phyloP scores from a whole-genome alignment of 2,113 vertebrate species.

The Trogon surrucura region DNA sequence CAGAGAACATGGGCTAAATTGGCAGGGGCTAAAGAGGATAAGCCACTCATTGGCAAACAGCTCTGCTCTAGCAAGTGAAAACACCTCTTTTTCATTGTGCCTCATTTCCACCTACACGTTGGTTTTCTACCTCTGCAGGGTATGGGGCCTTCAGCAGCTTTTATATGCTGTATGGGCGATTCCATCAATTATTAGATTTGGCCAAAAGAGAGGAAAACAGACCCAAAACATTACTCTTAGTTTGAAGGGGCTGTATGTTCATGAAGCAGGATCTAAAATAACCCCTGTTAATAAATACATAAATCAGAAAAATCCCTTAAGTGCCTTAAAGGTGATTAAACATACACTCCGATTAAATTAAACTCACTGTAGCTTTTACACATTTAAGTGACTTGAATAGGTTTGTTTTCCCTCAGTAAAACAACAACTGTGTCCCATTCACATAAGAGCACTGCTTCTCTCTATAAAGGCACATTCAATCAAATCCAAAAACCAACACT shows the following conservation, averaged over 20 bases:
- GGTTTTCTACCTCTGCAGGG: neutral
- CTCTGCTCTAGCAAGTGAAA: neutral
- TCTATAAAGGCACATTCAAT: constrained; percentile 52
- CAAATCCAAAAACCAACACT: constrained; percentile 37
- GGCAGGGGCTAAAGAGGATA: neutral
- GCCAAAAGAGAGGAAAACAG: neutral
- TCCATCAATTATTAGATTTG: neutral
- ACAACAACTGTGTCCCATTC: neutral
- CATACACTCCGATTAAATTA: constrained; percentile 38
- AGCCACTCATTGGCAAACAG: neutral
- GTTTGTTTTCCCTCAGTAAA: constrained; percentile 27
- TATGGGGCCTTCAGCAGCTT: neutral
- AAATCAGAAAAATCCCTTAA: constrained; percentile 47
- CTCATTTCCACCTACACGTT: neutral
- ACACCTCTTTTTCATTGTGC: neutral
- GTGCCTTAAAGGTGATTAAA: constrained; percentile 53
- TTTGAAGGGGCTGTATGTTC: neutral
- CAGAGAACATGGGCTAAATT: neutral
- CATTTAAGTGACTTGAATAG: neutral
- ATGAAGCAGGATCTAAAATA: constrained; percentile 5
- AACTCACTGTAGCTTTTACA: constrained; percentile 31
- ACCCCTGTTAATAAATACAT: constrained; percentile 26
- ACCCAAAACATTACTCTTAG: neutral
- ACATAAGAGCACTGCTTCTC: neutral
- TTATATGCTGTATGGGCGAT: neutral